Evolutionary conservation across 2,888 invertebrate species (phyloP).

Genomic region (Epiblema foenella): DNA sequence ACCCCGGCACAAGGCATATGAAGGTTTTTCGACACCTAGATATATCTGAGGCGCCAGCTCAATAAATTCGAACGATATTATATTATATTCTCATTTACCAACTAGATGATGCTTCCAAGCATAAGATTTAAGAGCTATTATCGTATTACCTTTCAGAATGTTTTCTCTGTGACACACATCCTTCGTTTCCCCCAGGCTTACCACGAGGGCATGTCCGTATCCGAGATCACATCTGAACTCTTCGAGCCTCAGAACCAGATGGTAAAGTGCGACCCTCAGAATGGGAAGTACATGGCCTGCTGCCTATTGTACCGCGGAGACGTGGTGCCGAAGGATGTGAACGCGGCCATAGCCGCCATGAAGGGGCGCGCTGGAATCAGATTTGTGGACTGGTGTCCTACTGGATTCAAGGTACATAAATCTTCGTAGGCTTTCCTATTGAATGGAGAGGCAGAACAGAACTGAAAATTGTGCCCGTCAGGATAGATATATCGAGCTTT

Average conservation of each 20-base stretch:
- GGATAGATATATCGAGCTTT: too few species aligned
- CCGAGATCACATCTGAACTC: conserved; percentile 93
- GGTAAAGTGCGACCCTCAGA: conserved; percentile 94
- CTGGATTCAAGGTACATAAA: conserved; percentile 91
- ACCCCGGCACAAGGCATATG: too few species aligned
- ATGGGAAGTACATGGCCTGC: conserved; percentile 96
- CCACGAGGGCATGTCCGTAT: conserved; percentile 91
- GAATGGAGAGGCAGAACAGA: too few species aligned
- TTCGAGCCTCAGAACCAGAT: conserved; percentile 96
- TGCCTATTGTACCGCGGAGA: conserved; percentile 95
- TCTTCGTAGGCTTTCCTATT: background rate
- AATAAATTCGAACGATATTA: background rate
- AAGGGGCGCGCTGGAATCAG: conserved; percentile 91
- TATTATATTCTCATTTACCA: background rate
- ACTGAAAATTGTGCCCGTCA: too few species aligned
- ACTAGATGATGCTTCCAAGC: background rate
- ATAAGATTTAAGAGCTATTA: background rate
- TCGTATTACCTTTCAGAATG: background rate
- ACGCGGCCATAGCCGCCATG: conserved; percentile 91
- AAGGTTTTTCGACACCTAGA: too few species aligned
- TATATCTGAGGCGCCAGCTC: background rate
- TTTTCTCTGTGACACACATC: background rate
- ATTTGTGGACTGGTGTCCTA: conserved; percentile 98
- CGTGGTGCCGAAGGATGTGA: conserved; percentile 95
- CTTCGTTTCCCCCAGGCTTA: conserved; percentile 70